phyloP scores from a whole-genome alignment of 2,888 invertebrate species.

The Drosophila robusta region DNA sequence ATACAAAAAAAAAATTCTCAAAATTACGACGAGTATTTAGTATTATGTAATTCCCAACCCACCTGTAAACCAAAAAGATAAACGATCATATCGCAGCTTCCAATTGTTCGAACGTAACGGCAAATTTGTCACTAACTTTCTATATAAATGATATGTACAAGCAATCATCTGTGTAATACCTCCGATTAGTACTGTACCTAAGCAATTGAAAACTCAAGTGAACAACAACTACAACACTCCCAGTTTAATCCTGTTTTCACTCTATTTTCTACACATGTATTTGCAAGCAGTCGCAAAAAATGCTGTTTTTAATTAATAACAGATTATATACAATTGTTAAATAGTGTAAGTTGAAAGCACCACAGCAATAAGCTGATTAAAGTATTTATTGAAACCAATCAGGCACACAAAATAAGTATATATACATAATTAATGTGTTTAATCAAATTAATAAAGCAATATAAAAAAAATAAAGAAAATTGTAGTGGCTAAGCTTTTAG shows the following conservation, averaged over 20 bases:
- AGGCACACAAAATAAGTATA: constrained; percentile 41
- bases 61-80: constrained; percentile 62
- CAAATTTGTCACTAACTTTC: constrained; percentile 35
- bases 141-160: constrained; percentile 41
- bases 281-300: constrained; percentile 27
- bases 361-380: constrained; percentile 55
- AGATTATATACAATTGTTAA: constrained; percentile 53
- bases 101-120: constrained; percentile 43
- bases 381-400: constrained; percentile 47
- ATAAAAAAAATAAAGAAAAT: constrained; percentile 20
- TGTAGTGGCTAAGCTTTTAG: constrained; percentile 47
- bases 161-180: constrained; percentile 73
- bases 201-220: constrained; percentile 39
- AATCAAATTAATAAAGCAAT: constrained; percentile 65
- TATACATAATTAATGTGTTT: constrained; percentile 40
- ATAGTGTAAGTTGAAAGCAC: constrained; percentile 68
- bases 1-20: constrained; percentile 1
- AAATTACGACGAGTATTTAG: constrained; percentile 38
- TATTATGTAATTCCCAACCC: constrained; percentile 61
- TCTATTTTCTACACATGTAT: constrained; percentile 42
- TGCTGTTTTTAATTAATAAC: constrained; percentile 45
- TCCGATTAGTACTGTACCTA: constrained; percentile 80
- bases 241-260: constrained; percentile 29
- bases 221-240: constrained; percentile 36
- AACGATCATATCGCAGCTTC: constrained; percentile 68